phyloP scores from a whole-genome alignment of 2,113 vertebrate genomes.

The Cyprinodon tularosa region DNA sequence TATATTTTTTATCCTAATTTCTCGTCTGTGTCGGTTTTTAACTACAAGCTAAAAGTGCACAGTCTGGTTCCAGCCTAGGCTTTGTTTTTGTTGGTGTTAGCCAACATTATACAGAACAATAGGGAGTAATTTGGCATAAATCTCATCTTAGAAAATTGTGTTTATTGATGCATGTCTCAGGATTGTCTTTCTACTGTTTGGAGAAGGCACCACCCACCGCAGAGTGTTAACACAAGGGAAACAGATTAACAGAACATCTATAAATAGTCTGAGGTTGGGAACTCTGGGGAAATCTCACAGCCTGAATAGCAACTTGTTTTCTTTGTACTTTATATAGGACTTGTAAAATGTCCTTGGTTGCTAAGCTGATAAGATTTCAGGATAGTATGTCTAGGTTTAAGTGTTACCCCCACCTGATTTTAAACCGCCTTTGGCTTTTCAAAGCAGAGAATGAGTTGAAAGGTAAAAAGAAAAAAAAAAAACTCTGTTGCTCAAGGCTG shows the following conservation, averaged over 20 bases:
- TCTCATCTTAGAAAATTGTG: slow-evolving; percentile 9
- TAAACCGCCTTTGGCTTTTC: slow-evolving; percentile 11
- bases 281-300: slow-evolving; percentile 69
- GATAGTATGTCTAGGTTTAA: slow-evolving; percentile 11
- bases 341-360: slow-evolving; percentile 50
- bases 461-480: neutral
- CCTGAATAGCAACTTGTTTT: slow-evolving; percentile 77
- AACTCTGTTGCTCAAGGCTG: slow-evolving; percentile 12
- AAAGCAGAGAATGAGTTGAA: slow-evolving; percentile 1
- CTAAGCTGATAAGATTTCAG: slow-evolving; percentile 33
- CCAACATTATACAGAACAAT: slow-evolving; percentile 10
- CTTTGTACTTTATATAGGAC: slow-evolving; percentile 56
- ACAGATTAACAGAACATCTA: slow-evolving; percentile 67
- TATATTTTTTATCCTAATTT: neutral
- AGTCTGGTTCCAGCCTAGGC: neutral
- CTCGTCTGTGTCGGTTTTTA: neutral
- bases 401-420: slow-evolving; percentile 6
- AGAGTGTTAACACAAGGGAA: slow-evolving; percentile 65
- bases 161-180: slow-evolving; percentile 29
- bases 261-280: slow-evolving; percentile 75
- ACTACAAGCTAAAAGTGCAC: neutral
- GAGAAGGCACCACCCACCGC: slow-evolving; percentile 70
- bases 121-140: slow-evolving; percentile 24
- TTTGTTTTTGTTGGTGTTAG: slow-evolving; percentile 15
- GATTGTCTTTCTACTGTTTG: slow-evolving; percentile 63